Conservation (phyloP, 2,888 invertebrate species). For the Patella pellucida region DNA sequence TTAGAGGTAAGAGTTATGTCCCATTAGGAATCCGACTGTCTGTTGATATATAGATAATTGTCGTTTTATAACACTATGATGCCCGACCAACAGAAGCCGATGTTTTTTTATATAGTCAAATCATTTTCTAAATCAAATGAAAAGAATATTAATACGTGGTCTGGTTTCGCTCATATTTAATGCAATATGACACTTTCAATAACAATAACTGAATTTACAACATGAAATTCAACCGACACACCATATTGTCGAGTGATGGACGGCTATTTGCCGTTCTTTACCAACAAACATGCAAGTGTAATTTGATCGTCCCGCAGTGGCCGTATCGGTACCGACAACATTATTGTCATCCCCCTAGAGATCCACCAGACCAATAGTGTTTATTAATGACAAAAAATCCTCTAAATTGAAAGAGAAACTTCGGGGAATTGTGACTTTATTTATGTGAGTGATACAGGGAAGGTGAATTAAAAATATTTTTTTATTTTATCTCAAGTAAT, state of each 20-base stretch:
- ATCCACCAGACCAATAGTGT: not conserved
- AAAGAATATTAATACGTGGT: not conserved
- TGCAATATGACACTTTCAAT: slow-evolving; percentile 5
- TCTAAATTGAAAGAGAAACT: not conserved
- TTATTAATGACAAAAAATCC: not conserved
- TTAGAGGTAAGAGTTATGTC: too few relatives aligned
- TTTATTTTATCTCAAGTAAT: too few relatives aligned
- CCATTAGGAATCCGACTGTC: too few relatives aligned
- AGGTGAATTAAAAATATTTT: too few relatives aligned
- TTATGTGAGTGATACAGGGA: not conserved
- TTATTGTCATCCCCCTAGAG: not conserved
- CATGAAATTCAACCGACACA: slow-evolving; percentile 1
- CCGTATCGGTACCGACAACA: not conserved
- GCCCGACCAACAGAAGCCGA: too few relatives aligned
- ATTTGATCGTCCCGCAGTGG: not conserved
- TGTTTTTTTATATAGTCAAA: not conserved
- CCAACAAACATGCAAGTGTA: not conserved
- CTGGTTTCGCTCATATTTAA: not conserved
- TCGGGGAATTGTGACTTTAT: not conserved
- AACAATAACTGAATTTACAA: slow-evolving; percentile 5
- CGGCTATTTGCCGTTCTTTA: not conserved
- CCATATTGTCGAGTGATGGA: slow-evolving; percentile 10
- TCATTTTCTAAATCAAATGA: slow-evolving; percentile 7
- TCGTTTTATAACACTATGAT: too few relatives aligned
- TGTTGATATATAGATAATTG: too few relatives aligned